These are phyloP conservation scores for Machaerirhynchus nigripectus DNA, from an alignment of 2,113 vertebrate species.

Conservation along the genomic window DNA sequence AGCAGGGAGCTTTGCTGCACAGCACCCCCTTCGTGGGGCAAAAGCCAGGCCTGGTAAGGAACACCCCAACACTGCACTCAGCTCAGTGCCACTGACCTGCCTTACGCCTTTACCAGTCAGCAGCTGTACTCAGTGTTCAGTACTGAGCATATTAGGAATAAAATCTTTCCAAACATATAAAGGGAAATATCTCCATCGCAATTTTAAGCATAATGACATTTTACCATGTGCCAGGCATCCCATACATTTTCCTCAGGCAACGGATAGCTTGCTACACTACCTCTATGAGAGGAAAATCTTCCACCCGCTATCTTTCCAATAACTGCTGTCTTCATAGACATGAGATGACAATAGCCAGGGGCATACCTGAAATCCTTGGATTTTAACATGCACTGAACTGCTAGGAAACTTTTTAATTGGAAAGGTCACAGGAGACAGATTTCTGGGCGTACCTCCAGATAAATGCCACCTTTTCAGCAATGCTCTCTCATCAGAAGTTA, in stretches of 20 bases:
- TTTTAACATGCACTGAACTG: not conserved
- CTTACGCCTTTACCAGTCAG: not conserved
- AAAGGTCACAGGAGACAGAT: not conserved
- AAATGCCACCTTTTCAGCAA: not conserved
- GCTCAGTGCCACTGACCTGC: not conserved
- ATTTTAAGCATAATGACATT: not conserved
- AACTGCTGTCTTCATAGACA: not conserved
- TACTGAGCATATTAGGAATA: not conserved
- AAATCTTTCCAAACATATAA: not conserved
- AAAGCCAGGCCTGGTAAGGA: not conserved
- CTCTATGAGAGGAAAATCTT: not conserved
- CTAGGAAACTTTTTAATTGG: not conserved
- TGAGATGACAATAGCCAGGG: not conserved
- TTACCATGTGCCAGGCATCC: not conserved
- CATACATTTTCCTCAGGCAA: not conserved
- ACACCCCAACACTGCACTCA: not conserved
- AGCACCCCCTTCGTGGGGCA: not conserved
- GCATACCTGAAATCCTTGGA: not conserved
- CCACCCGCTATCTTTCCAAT: not conserved
- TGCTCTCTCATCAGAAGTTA: not conserved
- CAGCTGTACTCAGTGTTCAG: not conserved
- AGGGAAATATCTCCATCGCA: not conserved
- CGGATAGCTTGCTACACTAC: accelerated
- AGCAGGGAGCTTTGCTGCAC: too few relatives aligned
- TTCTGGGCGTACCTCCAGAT: not conserved